These are phyloP conservation scores for Atherinosoma microstoma DNA, from an alignment of 2,797 vertebrate species.

Conservation along the genomic window DNA sequence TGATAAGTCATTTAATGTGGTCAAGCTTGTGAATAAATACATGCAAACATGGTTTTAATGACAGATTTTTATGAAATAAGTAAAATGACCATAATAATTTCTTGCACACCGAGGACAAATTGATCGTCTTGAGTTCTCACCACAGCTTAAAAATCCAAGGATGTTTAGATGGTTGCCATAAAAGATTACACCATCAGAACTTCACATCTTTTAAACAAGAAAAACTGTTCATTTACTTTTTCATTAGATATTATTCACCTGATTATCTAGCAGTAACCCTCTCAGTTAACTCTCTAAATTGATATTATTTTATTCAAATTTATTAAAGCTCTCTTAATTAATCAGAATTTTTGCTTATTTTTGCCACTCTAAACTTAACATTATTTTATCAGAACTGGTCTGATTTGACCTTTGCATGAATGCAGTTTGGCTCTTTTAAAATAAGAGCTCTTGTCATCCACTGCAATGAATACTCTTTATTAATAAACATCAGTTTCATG, in stretches of 20 bases:
- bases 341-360: not conserved
- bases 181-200: no score
- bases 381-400: not conserved
- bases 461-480: constrained; percentile 19
- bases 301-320: no score
- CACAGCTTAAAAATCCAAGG: no score
- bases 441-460: constrained; percentile 17
- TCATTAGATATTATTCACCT: not conserved
- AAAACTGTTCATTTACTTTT: not conserved
- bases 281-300: not conserved
- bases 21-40: not conserved
- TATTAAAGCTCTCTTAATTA: not conserved
- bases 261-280: not conserved
- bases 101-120: not conserved
- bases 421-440: constrained; percentile 24
- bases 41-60: not conserved
- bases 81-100: not conserved
- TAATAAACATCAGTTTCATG: constrained; percentile 47
- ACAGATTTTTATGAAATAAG: no score
- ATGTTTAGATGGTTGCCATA: no score
- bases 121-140: no score
- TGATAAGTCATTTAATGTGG: constrained; percentile 3
- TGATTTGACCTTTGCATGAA: constrained; percentile 30
- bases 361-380: not conserved
- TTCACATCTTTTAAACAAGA: no score